A percentile compares a stretch with the other conserved stretches of the same genome.
These are phyloP conservation scores for Mesitornis unicolor DNA, from an alignment of 2,113 vertebrate species.

Conservation along the genomic window DNA sequence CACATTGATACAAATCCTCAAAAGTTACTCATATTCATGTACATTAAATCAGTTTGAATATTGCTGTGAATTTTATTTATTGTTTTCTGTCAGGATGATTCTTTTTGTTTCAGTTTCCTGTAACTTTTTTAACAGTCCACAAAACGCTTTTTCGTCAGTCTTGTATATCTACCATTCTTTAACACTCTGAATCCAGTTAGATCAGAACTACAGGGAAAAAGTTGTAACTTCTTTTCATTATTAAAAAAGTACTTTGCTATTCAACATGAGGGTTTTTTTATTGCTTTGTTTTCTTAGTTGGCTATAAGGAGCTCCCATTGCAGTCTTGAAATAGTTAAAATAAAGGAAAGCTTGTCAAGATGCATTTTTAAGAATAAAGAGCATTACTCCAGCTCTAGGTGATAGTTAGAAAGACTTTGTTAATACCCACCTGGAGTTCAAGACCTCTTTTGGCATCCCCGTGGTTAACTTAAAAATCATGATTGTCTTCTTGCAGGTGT, in stretches of 20 bases:
- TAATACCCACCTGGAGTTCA: neutral
- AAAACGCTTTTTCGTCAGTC: neutral
- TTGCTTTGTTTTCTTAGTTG: neutral
- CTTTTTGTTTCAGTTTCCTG: neutral
- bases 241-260: neutral
- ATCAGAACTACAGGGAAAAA: neutral
- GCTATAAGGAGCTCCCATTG: neutral
- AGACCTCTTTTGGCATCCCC: neutral
- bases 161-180: neutral
- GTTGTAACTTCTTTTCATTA: neutral
- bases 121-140: neutral
- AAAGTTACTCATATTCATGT: neutral
- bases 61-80: neutral
- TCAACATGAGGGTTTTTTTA: fast-evolving
- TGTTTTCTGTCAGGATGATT: neutral
- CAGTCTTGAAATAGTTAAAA: neutral
- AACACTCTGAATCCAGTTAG: neutral
- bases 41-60: neutral
- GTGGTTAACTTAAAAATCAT: neutral
- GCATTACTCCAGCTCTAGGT: neutral
- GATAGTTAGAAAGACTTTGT: neutral
- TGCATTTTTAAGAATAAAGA: neutral
- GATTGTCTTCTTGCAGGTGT: neutral
- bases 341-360: neutral
- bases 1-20: neutral